Base-by-base conservation (phyloP, 2,888 invertebrate species). In the Eudemis profundana region DNA sequence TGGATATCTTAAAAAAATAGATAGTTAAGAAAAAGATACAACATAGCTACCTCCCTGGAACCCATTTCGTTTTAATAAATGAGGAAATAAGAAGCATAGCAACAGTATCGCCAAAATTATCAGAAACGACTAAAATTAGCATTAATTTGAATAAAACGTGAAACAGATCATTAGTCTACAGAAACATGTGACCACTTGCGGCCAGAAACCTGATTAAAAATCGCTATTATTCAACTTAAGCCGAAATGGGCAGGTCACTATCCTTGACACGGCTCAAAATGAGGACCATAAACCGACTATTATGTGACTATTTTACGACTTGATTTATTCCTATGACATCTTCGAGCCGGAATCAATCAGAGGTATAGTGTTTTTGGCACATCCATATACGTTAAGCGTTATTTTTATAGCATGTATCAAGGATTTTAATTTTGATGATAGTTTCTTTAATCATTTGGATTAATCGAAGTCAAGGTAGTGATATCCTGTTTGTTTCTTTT, bases 321-420 rank as follows among this genome's bases (percentile, higher is more conserved):
- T 47, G 40, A 53, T 65, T 65, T 65, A 65, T 53, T 8, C 29
- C 59, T 46, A 46, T 47, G 65, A 65, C 46, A 65, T 47, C 46
- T 46, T 38, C 3, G 7, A 65, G 36, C 59, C 51, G 65, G 59
- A 65, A 60, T 65, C 53, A 10, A 60, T 65, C 47, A 59, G 33
- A 2, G 8, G 5, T n/a, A n/a, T n/a, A n/a, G 15, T 27, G n/a
- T 15, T 47, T 51, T 59, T 51, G 49, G 40, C 63, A 49, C 51
- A 17, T 51, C 38, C 19, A 40, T 50, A 40, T 27, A 38, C 27
- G 8, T 10, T 15, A 54, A 49, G 44, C 10, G 12, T 36, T 36
- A 14, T 19, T 42, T 50, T 36, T 33, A 50, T 19, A 36, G n/a
- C 23, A 12, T 7, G 21, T 36, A 8, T 36, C 57, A 57, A 64